Evolutionary conservation across 2,113 vertebrate genomes (phyloP).

Genomic region (Caloenas nicobarica): DNA sequence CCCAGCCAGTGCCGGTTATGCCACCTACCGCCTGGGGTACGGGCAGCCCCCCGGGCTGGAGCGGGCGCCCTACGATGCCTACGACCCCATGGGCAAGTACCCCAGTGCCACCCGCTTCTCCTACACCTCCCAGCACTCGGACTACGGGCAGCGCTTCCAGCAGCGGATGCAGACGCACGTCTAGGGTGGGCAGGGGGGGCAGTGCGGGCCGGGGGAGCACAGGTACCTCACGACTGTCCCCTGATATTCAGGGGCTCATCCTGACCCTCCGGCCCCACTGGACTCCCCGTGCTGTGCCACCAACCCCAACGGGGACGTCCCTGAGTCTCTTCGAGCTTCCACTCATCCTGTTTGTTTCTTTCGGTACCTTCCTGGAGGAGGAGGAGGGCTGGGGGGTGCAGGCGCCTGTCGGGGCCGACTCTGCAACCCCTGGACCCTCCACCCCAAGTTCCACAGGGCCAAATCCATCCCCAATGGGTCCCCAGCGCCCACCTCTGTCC

Average conservation of each 20-base stretch:
- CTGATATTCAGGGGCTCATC: constrained; percentile 79
- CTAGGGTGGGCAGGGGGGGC: constrained; percentile 56
- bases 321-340: neutral
- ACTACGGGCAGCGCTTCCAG: constrained; percentile 93
- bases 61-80: constrained; percentile 71
- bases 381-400: too few relatives aligned
- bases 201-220: neutral
- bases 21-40: constrained; percentile 87
- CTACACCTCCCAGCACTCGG: constrained; percentile 91
- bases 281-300: neutral
- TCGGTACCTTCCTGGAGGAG: neutral
- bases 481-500: neutral
- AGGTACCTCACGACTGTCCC: constrained; percentile 49
- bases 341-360: neutral
- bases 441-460: neutral
- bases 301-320: too few relatives aligned
- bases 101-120: constrained; percentile 84
- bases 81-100: constrained; percentile 83
- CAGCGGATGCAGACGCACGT: constrained; percentile 98
- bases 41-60: constrained; percentile 74
- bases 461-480: neutral
- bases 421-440: neutral
- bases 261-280: neutral
- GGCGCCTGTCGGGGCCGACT: neutral
- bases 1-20: constrained; percentile 76